These are phyloP conservation scores for Porites cylindrica DNA, from an alignment of 92 coral and sea anemone species.

Conservation along the genomic window DNA sequence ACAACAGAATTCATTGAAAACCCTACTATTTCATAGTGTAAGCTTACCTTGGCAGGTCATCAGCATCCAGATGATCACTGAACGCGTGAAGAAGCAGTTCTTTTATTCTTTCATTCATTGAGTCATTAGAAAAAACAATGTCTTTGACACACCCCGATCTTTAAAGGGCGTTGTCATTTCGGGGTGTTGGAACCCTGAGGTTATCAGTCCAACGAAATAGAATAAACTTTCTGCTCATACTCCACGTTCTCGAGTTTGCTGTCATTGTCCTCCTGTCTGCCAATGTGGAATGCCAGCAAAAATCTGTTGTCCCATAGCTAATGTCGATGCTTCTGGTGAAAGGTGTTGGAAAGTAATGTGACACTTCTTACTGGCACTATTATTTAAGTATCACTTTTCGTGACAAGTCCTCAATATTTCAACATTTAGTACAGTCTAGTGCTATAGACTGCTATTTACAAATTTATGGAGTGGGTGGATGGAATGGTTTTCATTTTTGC, in stretches of 20 bases:
- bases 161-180: background rate
- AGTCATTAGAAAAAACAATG: background rate
- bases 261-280: background rate
- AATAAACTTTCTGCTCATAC: background rate
- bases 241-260: background rate
- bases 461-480: no score
- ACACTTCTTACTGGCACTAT: background rate
- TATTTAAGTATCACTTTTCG: slow-evolving; percentile 24
- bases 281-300: background rate
- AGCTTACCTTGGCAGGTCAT: background rate
- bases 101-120: background rate
- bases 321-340: slow-evolving; percentile 25
- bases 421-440: background rate
- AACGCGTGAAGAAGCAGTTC: background rate
- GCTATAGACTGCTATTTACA: background rate
- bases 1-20: background rate
- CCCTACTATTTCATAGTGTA: background rate
- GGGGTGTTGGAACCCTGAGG: background rate
- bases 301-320: background rate
- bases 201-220: background rate
- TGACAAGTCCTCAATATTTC: slow-evolving; percentile 14
- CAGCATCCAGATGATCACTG: background rate
- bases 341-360: slow-evolving; percentile 4
- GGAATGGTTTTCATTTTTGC: no score
- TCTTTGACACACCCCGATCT: background rate